Evolutionary conservation across 2,113 vertebrate species (phyloP), one percentile per base, ranked within the genome.

Genomic region (Trichechus manatus): DNA sequence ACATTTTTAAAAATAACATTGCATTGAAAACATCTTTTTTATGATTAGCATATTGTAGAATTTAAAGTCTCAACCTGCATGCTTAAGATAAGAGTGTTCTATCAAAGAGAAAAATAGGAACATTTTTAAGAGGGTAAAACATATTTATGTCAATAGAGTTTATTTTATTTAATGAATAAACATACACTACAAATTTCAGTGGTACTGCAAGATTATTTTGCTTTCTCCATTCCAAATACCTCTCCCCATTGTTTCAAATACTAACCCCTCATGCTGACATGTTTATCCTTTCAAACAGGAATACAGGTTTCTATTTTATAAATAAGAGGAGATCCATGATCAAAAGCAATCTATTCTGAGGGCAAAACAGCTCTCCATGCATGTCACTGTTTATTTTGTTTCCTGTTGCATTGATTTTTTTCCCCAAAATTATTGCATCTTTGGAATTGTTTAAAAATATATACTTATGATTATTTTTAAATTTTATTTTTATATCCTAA

Each of bases 151-250:
- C n/a, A 19, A 23, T 77, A 79, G 42, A 68, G 53, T 91, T 72
- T 47, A 39, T 95, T 93, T 83, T 70, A 72, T 66, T 95, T 93
- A 47, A 96, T 44, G 56, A 80, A 94, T 42, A 87, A 77, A 36
- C 64, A 82, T 9, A 79, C 95, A 39, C 19, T 47, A 9, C 4
- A 77, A 10, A 23, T 77, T 64, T 96, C 17, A 79, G n/a, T 36
- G 9, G 3, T 68, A 19, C 47, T 42, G 9, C 39, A 5, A 2
- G 20, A 47, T 83, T 78, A 90, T 70, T 93, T 64, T 86, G 39
- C 15, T 80, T 59, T 91, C 27, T 77, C 75, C n/a, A 29, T 70
- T 83, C 74, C 84, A 94, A 86, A 50, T 70, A 44, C 9, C 2
- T 74, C 90, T 59, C 44, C 47, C 66, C 86, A 2, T 79, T 83